Conservation (phyloP, 2,888 invertebrate species). For the Mesopsocus fuscifrons region DNA sequence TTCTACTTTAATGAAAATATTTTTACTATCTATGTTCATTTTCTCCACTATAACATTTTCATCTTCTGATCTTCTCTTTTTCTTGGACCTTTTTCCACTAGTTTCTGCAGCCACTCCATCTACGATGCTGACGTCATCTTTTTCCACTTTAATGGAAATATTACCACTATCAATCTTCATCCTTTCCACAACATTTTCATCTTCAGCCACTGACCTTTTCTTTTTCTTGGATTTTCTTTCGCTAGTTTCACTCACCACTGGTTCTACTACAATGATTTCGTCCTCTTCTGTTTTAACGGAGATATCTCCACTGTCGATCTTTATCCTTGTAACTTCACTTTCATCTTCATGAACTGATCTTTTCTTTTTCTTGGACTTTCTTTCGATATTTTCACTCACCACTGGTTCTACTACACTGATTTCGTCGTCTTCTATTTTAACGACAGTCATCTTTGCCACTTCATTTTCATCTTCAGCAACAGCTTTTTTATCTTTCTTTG, state of each 20-base stretch:
- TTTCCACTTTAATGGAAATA: constrained; percentile 2
- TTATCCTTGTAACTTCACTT: no score
- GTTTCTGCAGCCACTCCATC: background rate
- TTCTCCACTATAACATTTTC: no score
- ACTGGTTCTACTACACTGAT: background rate
- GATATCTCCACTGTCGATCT: constrained; percentile 10
- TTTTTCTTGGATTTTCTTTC: no score
- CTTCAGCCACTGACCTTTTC: no score
- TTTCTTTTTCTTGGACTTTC: no score
- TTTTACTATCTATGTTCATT: constrained; percentile 2
- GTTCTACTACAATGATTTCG: background rate
- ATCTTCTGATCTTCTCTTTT: background rate
- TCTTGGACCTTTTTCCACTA: background rate
- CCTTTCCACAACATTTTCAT: no score
- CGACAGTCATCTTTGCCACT: constrained; percentile 9
- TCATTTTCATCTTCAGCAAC: no score
- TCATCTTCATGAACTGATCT: no score
- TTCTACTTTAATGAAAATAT: constrained; percentile 6
- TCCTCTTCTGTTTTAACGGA: background rate
- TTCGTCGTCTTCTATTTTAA: background rate
- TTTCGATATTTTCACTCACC: background rate
- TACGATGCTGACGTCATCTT: background rate
- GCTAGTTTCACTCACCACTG: background rate
- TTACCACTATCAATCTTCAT: constrained; percentile 10
- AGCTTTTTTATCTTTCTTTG: no score